Percentiles rank a stretch among this genome's conserved stretches.
phyloP scores from a whole-genome alignment of 2,888 invertebrate species.

The Caenorhabditis sulstoni region DNA sequence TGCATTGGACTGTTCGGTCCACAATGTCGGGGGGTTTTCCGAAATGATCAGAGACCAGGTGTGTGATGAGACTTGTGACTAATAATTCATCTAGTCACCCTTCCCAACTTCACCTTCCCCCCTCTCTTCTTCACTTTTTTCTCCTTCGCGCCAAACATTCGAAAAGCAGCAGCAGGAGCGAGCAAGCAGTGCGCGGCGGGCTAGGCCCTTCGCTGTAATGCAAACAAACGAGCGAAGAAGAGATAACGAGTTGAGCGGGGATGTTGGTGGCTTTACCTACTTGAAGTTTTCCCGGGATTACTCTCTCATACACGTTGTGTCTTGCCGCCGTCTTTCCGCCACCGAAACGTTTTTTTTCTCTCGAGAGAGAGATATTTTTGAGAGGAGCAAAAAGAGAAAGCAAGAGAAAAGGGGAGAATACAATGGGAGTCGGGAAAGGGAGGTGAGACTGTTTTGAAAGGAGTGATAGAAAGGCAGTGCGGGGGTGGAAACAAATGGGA shows the following conservation, averaged over 20 bases:
- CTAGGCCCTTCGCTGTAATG: constrained; percentile 54
- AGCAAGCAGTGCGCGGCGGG: constrained; percentile 57
- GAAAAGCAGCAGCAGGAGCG: constrained; percentile 26
- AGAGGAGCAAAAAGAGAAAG: constrained; percentile 10
- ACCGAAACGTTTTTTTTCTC: constrained; percentile 31
- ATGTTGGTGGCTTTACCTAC: constrained; percentile 50
- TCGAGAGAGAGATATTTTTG: constrained; percentile 16
- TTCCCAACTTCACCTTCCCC: constrained; percentile 16
- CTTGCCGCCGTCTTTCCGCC: constrained; percentile 33
- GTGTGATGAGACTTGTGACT: constrained; percentile 32
- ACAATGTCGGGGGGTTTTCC: not conserved
- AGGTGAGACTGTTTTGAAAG: not conserved
- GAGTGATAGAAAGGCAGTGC: not conserved
- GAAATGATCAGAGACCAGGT: constrained; percentile 20
- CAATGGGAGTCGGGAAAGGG: not conserved
- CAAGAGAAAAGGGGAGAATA: not conserved
- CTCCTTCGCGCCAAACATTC: constrained; percentile 48
- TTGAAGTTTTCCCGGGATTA: constrained; percentile 63
- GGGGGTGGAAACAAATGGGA: not conserved
- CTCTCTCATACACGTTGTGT: constrained; percentile 53
- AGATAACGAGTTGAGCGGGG: constrained; percentile 62
- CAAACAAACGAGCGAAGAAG: constrained; percentile 47
- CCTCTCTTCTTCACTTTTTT: constrained; percentile 9
- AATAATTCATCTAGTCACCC: constrained; percentile 34
- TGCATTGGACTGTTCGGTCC: too few relatives aligned